Evolutionary conservation across 2,113 vertebrate species (phyloP), one percentile per base, ranked within the genome.

Genomic region (Mixornis gularis): DNA sequence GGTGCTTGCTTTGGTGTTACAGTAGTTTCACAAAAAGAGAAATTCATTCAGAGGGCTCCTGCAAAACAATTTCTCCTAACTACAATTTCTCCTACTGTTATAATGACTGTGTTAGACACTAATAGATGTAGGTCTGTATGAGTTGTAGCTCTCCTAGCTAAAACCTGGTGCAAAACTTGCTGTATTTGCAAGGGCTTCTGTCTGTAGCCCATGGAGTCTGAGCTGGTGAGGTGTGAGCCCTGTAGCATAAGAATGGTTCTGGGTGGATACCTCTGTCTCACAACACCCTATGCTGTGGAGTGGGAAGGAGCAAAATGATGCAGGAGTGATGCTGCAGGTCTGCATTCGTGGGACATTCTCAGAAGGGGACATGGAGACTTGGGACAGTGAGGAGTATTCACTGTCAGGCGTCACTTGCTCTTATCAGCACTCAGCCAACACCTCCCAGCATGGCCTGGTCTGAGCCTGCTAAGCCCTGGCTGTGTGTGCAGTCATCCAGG

Each of bases 361-460:
- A 10, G 3, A 41, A 17, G 30, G 36, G 30, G 25, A 34, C 34
- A 1, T 4, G 16, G 51, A 70, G 83, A 6, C 43, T 24, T 3
- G 26, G 74, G 38, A 8, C 12, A 6, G n/a, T 0, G 4, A 78
- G 56, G 48, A 53, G 34, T 8, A 13, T 32, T 78, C 6, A 48
- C 41, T 43, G 41, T 13, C 46, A 48, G 12, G 22, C 11, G 13
- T 65, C 4, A 0, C 51, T 60, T 1, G 4, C 46, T 38, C 63
- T 56, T 43, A 13, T 2, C 41, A 73, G 55, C 17, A 2, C n/a
- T 29, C 0, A 1, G 24, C 56, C 40, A 20, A 0, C 1, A 0
- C 32, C 66, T 62, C 32, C 41, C 16, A 24, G 15, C 5, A 0
- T 17, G 59, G 49, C 38, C 56, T 29, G 26, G 18, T 34, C 32